phyloP scores from a whole-genome alignment of 2,113 vertebrate genomes.

The Argyrosomus japonicus region DNA sequence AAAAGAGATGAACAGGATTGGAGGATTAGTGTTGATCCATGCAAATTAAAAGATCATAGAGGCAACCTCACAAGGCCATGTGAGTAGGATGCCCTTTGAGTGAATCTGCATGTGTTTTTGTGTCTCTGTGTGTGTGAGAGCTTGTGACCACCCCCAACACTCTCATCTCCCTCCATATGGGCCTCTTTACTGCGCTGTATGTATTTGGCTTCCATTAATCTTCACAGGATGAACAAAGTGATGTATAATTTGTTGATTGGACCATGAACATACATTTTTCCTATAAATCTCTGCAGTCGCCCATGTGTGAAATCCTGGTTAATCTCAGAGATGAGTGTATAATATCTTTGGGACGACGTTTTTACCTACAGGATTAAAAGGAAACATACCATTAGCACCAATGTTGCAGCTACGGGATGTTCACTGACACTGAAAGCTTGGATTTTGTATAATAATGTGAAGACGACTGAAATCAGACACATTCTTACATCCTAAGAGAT shows the following conservation, averaged over 20 bases:
- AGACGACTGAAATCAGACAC: not conserved
- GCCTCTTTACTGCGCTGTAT: slow-evolving; percentile 1
- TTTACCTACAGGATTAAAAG: slow-evolving; percentile 33
- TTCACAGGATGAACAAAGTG: not conserved
- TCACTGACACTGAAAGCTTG: slow-evolving; percentile 5
- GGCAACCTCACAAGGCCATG: slow-evolving; percentile 56
- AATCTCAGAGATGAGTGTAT: slow-evolving; percentile 36
- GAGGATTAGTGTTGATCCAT: slow-evolving; percentile 75
- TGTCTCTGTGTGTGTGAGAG: slow-evolving; percentile 32
- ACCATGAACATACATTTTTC: slow-evolving; percentile 3
- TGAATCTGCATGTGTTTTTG: slow-evolving; percentile 45
- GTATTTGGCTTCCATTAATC: slow-evolving; percentile 6
- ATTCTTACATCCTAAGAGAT: not conserved
- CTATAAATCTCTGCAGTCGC: not conserved
- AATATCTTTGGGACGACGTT: not conserved
- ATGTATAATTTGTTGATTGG: not conserved
- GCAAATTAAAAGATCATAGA: slow-evolving; percentile 77
- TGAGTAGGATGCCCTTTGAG: slow-evolving; percentile 53
- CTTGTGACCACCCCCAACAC: not conserved
- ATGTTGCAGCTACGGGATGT: not conserved
- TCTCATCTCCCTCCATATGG: not conserved
- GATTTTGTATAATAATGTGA: slow-evolving; percentile 5
- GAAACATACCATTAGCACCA: slow-evolving; percentile 21
- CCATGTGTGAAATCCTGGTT: slow-evolving; percentile 22
- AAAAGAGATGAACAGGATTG: slow-evolving; percentile 59